phyloP scores from a whole-genome alignment of 2,888 invertebrate species.

The Galeopsomyia nigrocyanea region DNA sequence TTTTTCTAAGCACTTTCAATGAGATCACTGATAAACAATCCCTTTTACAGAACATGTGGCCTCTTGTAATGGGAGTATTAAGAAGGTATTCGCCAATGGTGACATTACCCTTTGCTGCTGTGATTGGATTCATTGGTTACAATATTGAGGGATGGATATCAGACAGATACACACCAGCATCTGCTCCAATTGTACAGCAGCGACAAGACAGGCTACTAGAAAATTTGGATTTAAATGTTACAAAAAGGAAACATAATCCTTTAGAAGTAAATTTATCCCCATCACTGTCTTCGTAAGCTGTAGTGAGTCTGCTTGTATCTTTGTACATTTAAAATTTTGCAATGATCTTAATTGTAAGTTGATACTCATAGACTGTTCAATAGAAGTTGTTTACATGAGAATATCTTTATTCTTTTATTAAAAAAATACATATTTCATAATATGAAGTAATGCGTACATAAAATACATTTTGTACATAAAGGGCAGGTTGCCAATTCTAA shows the following conservation, averaged over 20 bases:
- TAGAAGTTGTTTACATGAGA: no score
- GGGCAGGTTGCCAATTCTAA: no score
- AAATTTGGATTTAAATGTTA: conserved; percentile 53
- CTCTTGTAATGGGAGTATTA: conserved; percentile 76
- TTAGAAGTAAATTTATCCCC: conserved; percentile 66
- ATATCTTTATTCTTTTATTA: no score
- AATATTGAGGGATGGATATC: conserved; percentile 83
- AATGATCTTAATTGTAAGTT: conserved; percentile 20
- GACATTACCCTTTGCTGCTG: conserved; percentile 85
- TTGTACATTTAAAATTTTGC: conserved; percentile 29
- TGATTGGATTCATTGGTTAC: conserved; percentile 89
- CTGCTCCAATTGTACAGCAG: conserved; percentile 61
- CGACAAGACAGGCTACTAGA: conserved; percentile 62
- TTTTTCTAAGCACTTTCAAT: no score
- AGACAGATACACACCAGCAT: conserved; percentile 79
- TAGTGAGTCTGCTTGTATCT: conserved; percentile 27
- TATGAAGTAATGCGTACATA: no score
- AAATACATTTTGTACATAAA: no score
- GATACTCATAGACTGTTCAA: no score
- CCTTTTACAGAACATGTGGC: conserved; percentile 78
- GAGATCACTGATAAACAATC: no score
- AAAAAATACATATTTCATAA: no score
- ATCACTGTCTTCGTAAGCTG: conserved; percentile 55
- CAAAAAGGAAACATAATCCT: conserved; percentile 60
- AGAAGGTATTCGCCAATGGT: conserved; percentile 83